Base-by-base conservation (phyloP, 2,888 invertebrate species). In the Andrena hattorfiana region DNA sequence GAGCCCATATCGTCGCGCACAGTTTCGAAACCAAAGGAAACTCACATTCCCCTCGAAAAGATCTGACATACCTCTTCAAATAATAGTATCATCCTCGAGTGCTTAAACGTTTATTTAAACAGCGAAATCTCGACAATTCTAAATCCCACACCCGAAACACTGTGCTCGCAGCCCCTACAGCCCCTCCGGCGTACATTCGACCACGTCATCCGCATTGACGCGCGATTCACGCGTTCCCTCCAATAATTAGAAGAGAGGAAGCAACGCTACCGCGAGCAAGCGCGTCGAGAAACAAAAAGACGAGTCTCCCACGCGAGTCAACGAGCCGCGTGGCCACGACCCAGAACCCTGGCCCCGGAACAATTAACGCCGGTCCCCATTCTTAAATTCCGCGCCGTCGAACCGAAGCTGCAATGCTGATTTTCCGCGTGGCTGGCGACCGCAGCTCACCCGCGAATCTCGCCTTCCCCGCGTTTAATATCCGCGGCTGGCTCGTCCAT, bases 401-500 rank as follows among this genome's bases (percentile, higher is more conserved):
- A 80, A 60, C 69, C 77, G 78, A 60, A 51, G 28, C 42, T 1
- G 23, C 32, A 75, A 16, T 13, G 60, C 80, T 83, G 62, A 69
- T 81, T 90, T 90, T 89, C 89, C 90, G 79, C 79, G 75, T 86
- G 89, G 88, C 80, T 86, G 85, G 87, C 77, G 85, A 67, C 76
- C 78, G 80, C 84, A 81, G 88, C 85, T 83, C 81, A 86, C 85
- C 81, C 77, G 77, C 81, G 76, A 83, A 85, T 54, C 54, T 35
- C 85, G 72, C 89, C 85, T 83, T 86, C 68, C 64, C 56, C 85
- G 56, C 87, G 85, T 81, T 86, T 89, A 88, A 90, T 91, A 89
- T 88, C 84, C 79, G 83, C 87, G 84, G 87, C 81, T 83, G 85
- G 89, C 86, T 80, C 87, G 86, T 85, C 84, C 90, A 91, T 92